Evolutionary conservation across 2,113 vertebrate species (phyloP), one percentile per base, ranked within the genome.

Genomic region (Gracilinanus agilis): DNA sequence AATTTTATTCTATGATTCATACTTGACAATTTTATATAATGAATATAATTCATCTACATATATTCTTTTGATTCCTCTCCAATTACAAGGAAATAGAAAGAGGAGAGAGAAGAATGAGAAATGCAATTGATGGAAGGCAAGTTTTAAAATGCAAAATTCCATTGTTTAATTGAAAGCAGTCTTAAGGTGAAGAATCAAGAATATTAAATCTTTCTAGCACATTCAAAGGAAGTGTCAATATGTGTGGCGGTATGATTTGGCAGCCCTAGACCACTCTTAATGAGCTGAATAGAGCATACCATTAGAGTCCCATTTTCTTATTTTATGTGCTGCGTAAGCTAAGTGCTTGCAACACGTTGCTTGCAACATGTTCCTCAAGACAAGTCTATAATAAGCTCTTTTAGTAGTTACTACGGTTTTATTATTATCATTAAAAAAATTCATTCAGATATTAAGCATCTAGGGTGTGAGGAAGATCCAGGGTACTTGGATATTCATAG

Each of bases 101-200:
- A 96, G 13, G 13, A 16, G 40, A 94, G 95, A 44, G 9, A 27
- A 9, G 54, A 54, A 93, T 24, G 54, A 91, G 11, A 54, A 92
- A 11, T 27, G 10, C 24, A 91, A 67, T 54, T 92, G 75, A 44
- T 88, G 88, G 55, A 54, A 91, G 83, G 40, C 29, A 53, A 6
- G 3, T 92, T 54, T 95, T 56, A 61, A 96, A 96, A 8, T 34
- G 16, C 53, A 3, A 49, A 55, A 19, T 55, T 93, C 90, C n/a
- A 83, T 40, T 93, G 13, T 92, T 88, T 94, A 91, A 61, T 56
- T 88, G 1, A 91, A 34, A 25, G 89, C 67, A 56, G 29, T 34
- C 91, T 61, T 58, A 53, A 96, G 53, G 54, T 61, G 40, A 5
- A n/a, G 27, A 89, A 54, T 56, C 53, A 44, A 9, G 58, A 12